Base-by-base conservation (phyloP, 1,140 invertebrate genomes). In the Drosophila micromelanica region DNA sequence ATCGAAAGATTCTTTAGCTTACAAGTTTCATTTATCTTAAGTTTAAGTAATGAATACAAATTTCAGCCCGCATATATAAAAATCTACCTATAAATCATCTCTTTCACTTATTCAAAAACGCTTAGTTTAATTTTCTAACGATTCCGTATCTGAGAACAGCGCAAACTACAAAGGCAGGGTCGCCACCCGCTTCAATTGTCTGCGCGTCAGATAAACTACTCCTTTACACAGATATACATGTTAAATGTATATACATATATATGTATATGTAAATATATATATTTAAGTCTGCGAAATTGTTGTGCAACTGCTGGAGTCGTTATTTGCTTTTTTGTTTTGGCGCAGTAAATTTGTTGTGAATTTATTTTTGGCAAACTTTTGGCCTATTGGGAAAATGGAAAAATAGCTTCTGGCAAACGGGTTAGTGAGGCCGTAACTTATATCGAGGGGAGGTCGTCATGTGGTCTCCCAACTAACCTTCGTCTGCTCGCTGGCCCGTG, bases 311-410 rank as follows among this genome's bases (percentile, higher is more conserved):
- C 59, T 42, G 79, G 69, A 80, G 40, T 12, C 63, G 71, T 62
- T 59, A 61, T 77, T 55, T 17, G 32, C 32, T 32, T 63, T 63
- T 74, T 52, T 17, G 20, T 56, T 73, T 67, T 69, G 70, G 56
- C 64, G 77, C 74, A 78, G 63, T 78, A 70, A 61, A 67, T 42
- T 75, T 51, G 57, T 43, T 49, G 52, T 54, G 46, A 68, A 76
- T 72, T 82, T 82, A 76, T 82, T 75, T 51, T 71, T 40, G 56
- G 45, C 57, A 60, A 76, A 79, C 61, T 82, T 59, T 75, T 45
- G 45, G 65, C 52, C 71, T 73, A 73, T 73, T 69, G 71, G 71
- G 71, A 70, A 69, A 62, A 45, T 60, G 38, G 12, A 17, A 13
- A 48, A 15, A 52, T n/a, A 32, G 30, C 15, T 49, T n/a, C 37